Conservation (phyloP, 2,113 vertebrate species). For the Edolisoma coerulescens region DNA sequence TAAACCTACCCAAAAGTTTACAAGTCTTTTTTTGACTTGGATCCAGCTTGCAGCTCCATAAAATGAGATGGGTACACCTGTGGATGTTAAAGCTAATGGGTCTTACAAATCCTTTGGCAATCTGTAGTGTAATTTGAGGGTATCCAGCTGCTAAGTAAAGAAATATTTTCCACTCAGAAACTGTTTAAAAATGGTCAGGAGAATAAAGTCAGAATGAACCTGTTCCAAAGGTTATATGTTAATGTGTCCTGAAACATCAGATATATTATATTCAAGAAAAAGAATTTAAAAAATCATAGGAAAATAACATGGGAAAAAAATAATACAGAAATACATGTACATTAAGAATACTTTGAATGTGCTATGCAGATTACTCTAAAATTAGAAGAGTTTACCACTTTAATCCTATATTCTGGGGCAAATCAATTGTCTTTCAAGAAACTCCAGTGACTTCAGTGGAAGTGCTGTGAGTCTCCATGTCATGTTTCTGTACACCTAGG, state of each 20-base stretch:
- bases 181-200: neutral
- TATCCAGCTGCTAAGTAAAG: neutral
- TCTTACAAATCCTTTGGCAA: slow-evolving; percentile 36
- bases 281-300: neutral
- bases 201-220: neutral
- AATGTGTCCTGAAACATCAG: neutral
- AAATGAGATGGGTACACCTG: slow-evolving; percentile 24
- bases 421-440: neutral
- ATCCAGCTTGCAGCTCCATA: neutral
- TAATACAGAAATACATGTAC: neutral
- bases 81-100: neutral
- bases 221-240: neutral
- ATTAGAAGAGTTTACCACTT: neutral
- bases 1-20: slow-evolving; percentile 1
- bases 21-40: neutral
- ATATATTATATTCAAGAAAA: neutral
- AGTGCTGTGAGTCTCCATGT: neutral
- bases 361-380: neutral
- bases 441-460: neutral
- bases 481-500: neutral
- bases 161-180: slow-evolving; percentile 42
- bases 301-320: neutral
- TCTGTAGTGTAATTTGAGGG: neutral
- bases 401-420: neutral
- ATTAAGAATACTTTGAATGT: neutral